Evolutionary conservation across 2,888 invertebrate genomes (phyloP).

Genomic region (Ceriagrion tenellum): DNA sequence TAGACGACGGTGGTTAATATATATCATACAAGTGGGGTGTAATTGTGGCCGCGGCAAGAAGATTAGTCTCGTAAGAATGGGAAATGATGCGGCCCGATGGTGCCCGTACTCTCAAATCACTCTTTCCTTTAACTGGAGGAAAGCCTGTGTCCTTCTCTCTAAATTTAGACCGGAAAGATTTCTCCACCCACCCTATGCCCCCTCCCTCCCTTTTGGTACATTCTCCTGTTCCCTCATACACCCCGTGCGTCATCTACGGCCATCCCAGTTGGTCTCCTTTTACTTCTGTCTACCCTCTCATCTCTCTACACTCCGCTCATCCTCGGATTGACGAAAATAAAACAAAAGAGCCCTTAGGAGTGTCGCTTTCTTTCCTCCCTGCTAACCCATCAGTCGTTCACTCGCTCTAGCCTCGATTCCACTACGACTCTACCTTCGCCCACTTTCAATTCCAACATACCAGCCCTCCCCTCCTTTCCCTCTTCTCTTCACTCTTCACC

Average conservation of each 20-base stretch:
- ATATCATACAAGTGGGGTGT: no score
- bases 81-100: no score
- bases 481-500: neutral
- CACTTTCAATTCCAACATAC: no score
- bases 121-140: no score
- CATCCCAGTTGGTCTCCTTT: neutral
- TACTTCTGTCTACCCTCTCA: neutral
- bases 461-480: no score
- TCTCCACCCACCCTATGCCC: neutral
- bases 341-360: neutral
- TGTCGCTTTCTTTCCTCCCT: neutral
- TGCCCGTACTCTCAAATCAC: no score
- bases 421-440: no score
- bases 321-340: neutral
- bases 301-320: constrained; percentile 13
- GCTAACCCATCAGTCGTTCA: no score
- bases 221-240: neutral
- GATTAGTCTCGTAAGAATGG: no score
- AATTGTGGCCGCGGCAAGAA: no score
- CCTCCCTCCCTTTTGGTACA: neutral
- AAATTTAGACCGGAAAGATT: neutral
- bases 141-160: neutral
- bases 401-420: neutral
- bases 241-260: neutral
- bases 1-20: no score